Evolutionary conservation across 2,888 invertebrate species (phyloP).

Genomic region (Antheraea assamensis): DNA sequence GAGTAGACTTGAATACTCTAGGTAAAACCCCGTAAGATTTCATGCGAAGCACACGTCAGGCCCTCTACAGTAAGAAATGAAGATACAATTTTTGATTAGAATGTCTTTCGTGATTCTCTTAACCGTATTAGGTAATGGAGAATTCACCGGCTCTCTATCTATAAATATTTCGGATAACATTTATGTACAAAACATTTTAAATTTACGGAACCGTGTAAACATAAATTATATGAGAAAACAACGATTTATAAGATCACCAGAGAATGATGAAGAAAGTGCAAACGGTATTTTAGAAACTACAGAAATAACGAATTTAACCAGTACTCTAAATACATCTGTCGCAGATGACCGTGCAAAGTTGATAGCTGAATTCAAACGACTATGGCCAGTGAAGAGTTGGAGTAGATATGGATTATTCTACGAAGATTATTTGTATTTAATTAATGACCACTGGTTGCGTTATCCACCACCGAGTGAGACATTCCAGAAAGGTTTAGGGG

Average conservation of each 20-base stretch:
- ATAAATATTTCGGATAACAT: constrained; percentile 6
- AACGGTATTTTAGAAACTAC: constrained; percentile 34
- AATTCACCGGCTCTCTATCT: constrained; percentile 26
- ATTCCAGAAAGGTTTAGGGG: constrained; percentile 83
- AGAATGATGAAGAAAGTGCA: constrained; percentile 34
- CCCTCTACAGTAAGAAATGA: constrained; percentile 44
- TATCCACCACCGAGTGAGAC: constrained; percentile 84
- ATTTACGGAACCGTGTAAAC: background rate
- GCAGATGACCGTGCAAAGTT: constrained; percentile 50
- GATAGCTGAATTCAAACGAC: constrained; percentile 57
- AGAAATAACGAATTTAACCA: constrained; percentile 41
- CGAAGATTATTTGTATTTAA: constrained; percentile 80
- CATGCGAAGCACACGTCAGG: constrained; percentile 57
- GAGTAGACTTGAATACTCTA: constrained; percentile 43
- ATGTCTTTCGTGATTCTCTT: constrained; percentile 43
- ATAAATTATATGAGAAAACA: background rate
- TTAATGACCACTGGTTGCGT: constrained; percentile 88
- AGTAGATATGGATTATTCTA: constrained; percentile 78
- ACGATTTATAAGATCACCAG: constrained; percentile 30
- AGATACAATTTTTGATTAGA: constrained; percentile 43
- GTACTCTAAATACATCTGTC: constrained; percentile 41
- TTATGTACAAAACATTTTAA: constrained; percentile 16
- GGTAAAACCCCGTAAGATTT: constrained; percentile 53
- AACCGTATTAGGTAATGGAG: constrained; percentile 46
- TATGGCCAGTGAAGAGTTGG: constrained; percentile 79